Evolutionary conservation across 2,797 vertebrate species (phyloP), one percentile per base, ranked within the genome.

Genomic region (Pangasius larnaudii): DNA sequence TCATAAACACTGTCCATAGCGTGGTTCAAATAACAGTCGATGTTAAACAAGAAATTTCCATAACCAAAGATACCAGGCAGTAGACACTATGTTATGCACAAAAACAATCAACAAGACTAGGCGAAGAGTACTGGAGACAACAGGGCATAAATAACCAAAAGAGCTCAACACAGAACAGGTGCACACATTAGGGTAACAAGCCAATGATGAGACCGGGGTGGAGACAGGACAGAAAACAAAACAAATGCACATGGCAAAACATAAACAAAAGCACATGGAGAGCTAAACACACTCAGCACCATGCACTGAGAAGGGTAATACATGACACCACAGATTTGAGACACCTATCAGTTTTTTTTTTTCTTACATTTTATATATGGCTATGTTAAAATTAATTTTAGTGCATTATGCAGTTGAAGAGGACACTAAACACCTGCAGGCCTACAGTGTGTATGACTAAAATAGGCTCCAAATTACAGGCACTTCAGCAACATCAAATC

Each of bases 391-490:
- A 71, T 83, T 33, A 39, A 56, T 56, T 75, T 53, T 63, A 63
- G 42, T 14, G 11, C 13, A 71, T 74, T n/a, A 72, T 33, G 67
- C 5, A 30, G 2, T 81, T 87, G 22, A 42, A 87, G 11, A 10
- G 56, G 71, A 84, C n/a, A 39, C 9, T 53, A 9, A 30, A 61
- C 85, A 39, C 78, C 58, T 59, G 78, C 49, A 78, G 75, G 75
- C n/a, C 49, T 39, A 39, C 33, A 14, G 33, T 80, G 18, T 5
- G 0, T 56, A 36, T 59, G 33, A 80, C 30, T 39, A 39, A 61
- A 61, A 63, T n/a, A 4, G 36, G 1, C 61, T 51, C n/a, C 27
- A 24, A 51, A 84, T 67, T 69, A 24, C 63, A 51, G 5, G 6
- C 79, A 63, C 14, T n/a, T 63, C 7, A 3, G 58, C 39, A 46